phyloP scores from a whole-genome alignment of 1,140 invertebrate species.

The Anoplolepis gracilipes region DNA sequence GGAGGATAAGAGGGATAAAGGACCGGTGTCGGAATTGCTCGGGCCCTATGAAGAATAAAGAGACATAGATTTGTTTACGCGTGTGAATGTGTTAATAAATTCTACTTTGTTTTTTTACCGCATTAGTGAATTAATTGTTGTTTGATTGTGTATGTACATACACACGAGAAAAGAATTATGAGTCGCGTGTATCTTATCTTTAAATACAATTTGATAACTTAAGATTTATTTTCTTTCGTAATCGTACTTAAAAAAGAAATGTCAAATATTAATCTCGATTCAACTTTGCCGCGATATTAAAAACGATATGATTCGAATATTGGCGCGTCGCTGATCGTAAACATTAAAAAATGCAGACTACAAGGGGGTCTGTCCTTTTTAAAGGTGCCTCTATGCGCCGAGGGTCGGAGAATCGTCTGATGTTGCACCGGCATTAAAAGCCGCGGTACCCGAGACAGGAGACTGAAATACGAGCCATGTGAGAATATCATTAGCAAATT shows the following conservation, averaged over 20 bases:
- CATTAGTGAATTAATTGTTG: neutral
- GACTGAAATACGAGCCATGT: constrained; percentile 83
- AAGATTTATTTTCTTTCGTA: neutral
- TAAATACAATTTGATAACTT: neutral
- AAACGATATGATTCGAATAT: neutral
- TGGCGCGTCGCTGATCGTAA: constrained; percentile 4
- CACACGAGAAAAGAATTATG: neutral
- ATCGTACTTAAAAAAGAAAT: neutral
- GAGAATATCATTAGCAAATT: constrained; percentile 86
- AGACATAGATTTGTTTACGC: neutral
- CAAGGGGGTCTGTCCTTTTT: constrained; percentile 28
- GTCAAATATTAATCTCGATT: constrained; percentile 6
- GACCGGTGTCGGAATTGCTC: constrained; percentile 36
- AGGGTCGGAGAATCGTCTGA: constrained; percentile 38
- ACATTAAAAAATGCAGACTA: constrained; percentile 24
- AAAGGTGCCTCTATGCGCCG: constrained; percentile 34
- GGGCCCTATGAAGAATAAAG: constrained; percentile 29
- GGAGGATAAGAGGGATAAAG: constrained; percentile 41
- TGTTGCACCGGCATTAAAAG: constrained; percentile 81
- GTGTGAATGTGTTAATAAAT: neutral
- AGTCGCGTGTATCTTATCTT: neutral
- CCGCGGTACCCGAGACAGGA: constrained; percentile 77
- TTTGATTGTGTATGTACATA: neutral
- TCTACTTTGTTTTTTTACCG: neutral
- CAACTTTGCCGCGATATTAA: neutral